Conservation (phyloP, 2,888 invertebrate species). For the Xanthia icteritia region DNA sequence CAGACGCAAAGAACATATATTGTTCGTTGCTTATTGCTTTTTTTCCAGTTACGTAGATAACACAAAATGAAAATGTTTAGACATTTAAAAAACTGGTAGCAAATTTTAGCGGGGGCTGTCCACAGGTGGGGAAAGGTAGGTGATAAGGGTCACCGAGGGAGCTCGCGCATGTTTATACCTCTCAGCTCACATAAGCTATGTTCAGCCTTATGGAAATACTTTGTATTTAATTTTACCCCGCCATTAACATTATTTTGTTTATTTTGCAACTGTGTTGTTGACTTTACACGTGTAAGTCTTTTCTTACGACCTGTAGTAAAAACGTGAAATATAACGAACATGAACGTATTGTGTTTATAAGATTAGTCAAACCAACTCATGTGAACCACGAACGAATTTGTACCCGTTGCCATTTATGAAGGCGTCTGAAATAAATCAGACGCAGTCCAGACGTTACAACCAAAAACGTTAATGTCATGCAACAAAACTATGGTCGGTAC, state of each 20-base stretch:
- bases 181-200: constrained; percentile 73
- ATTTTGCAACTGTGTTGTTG: constrained; percentile 45
- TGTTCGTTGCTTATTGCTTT: constrained; percentile 17
- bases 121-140: constrained; percentile 77
- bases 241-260: constrained; percentile 46
- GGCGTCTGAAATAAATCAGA: constrained; percentile 82
- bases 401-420: constrained; percentile 65
- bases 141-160: constrained; percentile 78
- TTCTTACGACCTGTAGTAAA: constrained; percentile 22
- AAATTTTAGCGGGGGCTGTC: constrained; percentile 69
- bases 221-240: constrained; percentile 47
- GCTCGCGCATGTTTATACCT: constrained; percentile 61
- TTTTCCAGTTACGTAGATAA: constrained; percentile 27
- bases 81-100: constrained; percentile 73
- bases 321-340: constrained; percentile 31
- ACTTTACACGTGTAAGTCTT: constrained; percentile 15
- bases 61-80: constrained; percentile 75
- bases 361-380: constrained; percentile 36
- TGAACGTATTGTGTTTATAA: constrained; percentile 22
- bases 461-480: constrained; percentile 86
- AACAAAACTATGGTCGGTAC: constrained; percentile 80
- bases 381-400: constrained; percentile 52
- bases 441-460: constrained; percentile 79
- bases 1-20: constrained; percentile 31
- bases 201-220: constrained; percentile 61